Evolutionary conservation across 2,113 vertebrate species (phyloP).

Genomic region (Corythaixoides concolor): DNA sequence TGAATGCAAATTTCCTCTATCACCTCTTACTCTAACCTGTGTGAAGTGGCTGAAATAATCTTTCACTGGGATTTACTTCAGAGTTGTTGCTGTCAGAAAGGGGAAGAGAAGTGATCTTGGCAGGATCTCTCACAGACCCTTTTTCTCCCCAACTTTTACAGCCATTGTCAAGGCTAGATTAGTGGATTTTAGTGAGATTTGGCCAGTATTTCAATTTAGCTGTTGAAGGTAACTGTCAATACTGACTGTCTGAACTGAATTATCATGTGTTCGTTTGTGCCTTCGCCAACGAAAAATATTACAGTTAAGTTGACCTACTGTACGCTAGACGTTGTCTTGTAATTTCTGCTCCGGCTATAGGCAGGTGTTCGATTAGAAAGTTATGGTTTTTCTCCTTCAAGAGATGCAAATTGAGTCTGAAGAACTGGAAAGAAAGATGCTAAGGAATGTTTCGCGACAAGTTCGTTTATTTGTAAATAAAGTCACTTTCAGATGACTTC

Average conservation of each 20-base stretch:
- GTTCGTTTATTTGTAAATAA: not conserved
- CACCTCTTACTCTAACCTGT: not conserved
- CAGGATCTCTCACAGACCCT: not conserved
- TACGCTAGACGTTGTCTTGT: not conserved
- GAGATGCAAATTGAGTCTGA: not conserved
- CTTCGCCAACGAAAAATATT: not conserved
- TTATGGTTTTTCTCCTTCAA: not conserved
- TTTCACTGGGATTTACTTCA: not conserved
- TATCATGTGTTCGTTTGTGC: not conserved
- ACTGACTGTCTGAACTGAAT: not conserved
- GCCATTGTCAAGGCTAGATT: not conserved
- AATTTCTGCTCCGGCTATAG: conserved; percentile 3
- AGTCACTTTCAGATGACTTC: not conserved
- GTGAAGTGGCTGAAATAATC: not conserved
- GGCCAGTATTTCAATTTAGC: not conserved
- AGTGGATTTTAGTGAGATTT: not conserved
- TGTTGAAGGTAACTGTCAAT: not conserved
- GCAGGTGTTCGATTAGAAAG: conserved; percentile 9
- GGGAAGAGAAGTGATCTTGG: not conserved
- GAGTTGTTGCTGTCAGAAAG: not conserved
- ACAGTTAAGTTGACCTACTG: not conserved
- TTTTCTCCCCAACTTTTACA: not conserved
- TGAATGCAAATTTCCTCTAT: not conserved
- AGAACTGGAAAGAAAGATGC: not conserved
- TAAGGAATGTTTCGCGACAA: not conserved